These are phyloP conservation scores for Drosophila barbarae DNA, from an alignment of 2,888 invertebrate genomes.

Conservation along the genomic window DNA sequence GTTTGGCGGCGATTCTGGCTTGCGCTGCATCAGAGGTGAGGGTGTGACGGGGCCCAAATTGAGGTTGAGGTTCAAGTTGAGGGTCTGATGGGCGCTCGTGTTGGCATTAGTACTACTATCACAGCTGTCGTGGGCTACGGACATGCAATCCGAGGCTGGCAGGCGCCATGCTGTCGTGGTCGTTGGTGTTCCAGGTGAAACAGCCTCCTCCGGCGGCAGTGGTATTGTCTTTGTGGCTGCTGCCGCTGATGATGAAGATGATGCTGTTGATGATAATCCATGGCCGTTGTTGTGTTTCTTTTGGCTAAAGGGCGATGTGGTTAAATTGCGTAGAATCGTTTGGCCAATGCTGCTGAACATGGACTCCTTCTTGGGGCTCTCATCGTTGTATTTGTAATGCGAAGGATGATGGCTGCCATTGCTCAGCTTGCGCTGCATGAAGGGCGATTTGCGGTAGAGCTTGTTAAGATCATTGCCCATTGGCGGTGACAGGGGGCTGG, in stretches of 20 bases:
- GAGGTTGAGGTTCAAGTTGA: slow-evolving; percentile 7
- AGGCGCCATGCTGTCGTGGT: slow-evolving; percentile 50
- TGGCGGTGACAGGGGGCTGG: slow-evolving; percentile 55
- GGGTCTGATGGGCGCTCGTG: slow-evolving; percentile 9
- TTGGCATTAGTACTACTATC: slow-evolving; percentile 52
- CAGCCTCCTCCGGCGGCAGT: slow-evolving; percentile 42
- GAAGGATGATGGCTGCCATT: slow-evolving; percentile 54
- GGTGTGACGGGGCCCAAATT: slow-evolving; percentile 35
- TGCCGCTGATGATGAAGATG: slow-evolving; percentile 27
- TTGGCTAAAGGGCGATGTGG: slow-evolving; percentile 79
- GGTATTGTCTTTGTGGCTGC: slow-evolving; percentile 33
- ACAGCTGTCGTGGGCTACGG: slow-evolving; percentile 53
- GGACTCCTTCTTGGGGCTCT: slow-evolving; percentile 79
- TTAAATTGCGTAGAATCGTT: slow-evolving; percentile 78
- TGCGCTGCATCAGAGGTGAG: slow-evolving; percentile 53
- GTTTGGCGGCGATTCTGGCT: slow-evolving; percentile 35
- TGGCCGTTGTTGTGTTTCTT: slow-evolving; percentile 67
- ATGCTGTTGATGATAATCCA: background rate
- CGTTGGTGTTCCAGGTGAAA: slow-evolving; percentile 36
- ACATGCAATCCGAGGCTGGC: slow-evolving; percentile 40
- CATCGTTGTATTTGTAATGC: slow-evolving; percentile 63
- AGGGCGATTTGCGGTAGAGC: slow-evolving; percentile 79
- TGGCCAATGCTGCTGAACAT: slow-evolving; percentile 79
- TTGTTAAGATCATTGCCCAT: slow-evolving; percentile 54
- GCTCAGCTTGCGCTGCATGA: slow-evolving; percentile 77